Evolutionary conservation across 2,113 vertebrate species (phyloP).

Genomic region (Dicerorhinus sumatrensis): DNA sequence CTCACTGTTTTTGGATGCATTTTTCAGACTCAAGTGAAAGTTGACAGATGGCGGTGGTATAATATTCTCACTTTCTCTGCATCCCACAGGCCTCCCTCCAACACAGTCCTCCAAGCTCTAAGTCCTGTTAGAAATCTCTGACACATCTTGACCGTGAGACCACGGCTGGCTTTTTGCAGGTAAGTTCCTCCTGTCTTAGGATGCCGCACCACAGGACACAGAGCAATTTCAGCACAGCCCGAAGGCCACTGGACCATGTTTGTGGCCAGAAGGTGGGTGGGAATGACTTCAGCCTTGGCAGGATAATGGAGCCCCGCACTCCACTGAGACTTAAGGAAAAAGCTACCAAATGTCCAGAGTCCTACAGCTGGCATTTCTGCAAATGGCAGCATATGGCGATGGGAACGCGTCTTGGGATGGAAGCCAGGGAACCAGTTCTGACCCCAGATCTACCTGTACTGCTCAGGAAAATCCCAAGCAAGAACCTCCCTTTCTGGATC

Average conservation of each 20-base stretch:
- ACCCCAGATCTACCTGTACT: not conserved
- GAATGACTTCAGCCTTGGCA: not conserved
- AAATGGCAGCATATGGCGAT: not conserved
- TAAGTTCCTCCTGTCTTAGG: not conserved
- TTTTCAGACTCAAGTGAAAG: conserved; percentile 45
- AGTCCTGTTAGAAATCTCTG: conserved; percentile 32
- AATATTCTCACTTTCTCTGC: conserved; percentile 67
- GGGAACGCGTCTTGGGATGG: not conserved
- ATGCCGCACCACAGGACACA: not conserved
- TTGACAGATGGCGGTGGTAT: conserved; percentile 42
- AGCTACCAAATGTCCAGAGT: not conserved
- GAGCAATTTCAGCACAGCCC: not conserved
- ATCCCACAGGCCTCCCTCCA: conserved; percentile 68
- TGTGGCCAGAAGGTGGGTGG: not conserved
- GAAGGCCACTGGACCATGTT: not conserved
- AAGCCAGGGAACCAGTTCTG: not conserved
- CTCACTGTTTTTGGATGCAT: not conserved
- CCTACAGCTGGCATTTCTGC: not conserved
- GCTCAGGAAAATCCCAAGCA: not conserved
- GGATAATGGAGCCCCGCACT: not conserved
- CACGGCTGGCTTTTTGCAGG: conserved; percentile 48
- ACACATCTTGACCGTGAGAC: conserved; percentile 60
- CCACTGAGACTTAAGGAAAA: not conserved
- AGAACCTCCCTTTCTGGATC: not conserved
- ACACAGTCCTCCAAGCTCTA: conserved; percentile 50